Evolutionary conservation across 2,888 invertebrate species (phyloP).

Genomic region (Plusia festucae): DNA sequence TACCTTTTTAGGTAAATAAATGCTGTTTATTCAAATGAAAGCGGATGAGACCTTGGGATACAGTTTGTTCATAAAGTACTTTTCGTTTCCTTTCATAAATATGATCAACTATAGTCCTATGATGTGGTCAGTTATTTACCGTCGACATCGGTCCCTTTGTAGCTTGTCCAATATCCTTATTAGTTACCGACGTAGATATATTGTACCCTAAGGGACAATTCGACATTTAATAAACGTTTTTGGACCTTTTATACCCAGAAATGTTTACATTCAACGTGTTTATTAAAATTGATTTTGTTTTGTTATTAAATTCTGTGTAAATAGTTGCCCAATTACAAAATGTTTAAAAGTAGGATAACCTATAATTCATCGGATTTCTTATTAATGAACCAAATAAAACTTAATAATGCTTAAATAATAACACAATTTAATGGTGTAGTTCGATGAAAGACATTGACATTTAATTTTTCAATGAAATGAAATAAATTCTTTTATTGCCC

Average conservation of each 20-base stretch:
- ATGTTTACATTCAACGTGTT: not conserved
- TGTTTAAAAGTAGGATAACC: too few relatives aligned
- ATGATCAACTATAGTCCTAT: not conserved
- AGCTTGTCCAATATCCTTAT: conserved; percentile 1
- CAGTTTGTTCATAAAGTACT: not conserved
- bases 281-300: not conserved
- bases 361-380: not conserved
- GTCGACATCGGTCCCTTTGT: not conserved
- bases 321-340: too few relatives aligned
- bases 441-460: not conserved
- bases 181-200: conserved; percentile 4
- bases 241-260: not conserved
- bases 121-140: not conserved
- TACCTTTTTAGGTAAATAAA: too few relatives aligned
- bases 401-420: not conserved
- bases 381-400: not conserved
- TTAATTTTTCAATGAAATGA: too few relatives aligned
- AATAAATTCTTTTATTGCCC: too few relatives aligned
- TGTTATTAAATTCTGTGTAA: too few relatives aligned
- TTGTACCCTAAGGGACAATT: conserved; percentile 1
- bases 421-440: not conserved
- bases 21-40: too few relatives aligned
- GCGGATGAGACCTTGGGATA: too few relatives aligned
- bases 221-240: not conserved
- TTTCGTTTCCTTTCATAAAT: not conserved